Evolutionary conservation across 2,797 vertebrate genomes (phyloP).

Genomic region (Amphiprion clarkii): DNA sequence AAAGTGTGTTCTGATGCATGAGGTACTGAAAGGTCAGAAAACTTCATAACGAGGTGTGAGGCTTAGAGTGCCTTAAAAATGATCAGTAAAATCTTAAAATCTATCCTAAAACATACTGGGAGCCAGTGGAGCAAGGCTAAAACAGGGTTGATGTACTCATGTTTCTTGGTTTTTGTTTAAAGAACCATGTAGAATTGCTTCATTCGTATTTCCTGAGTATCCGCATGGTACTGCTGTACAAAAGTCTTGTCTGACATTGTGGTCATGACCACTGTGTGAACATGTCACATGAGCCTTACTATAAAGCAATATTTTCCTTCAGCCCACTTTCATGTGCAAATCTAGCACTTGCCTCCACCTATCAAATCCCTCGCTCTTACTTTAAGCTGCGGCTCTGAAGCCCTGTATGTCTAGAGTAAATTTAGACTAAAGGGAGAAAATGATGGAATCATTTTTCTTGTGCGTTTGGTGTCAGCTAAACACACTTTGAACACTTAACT

Average conservation of each 20-base stretch:
- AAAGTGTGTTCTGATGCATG: no score
- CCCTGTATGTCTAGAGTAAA: slow-evolving; percentile 46
- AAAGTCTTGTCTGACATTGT: slow-evolving; percentile 6
- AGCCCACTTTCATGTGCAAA: slow-evolving; percentile 40
- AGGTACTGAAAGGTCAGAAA: no score
- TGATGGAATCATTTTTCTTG: slow-evolving; percentile 40
- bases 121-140: no score
- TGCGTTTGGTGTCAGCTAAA: slow-evolving; percentile 31
- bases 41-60: no score
- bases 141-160: no score
- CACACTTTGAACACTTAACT: slow-evolving; percentile 51
- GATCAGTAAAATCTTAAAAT: no score
- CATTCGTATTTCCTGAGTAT: no score
- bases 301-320: slow-evolving; percentile 28
- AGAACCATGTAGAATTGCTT: no score
- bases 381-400: slow-evolving; percentile 42
- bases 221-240: background rate
- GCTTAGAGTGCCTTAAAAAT: no score
- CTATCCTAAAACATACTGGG: no score
- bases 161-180: no score
- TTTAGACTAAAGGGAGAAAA: slow-evolving; percentile 51
- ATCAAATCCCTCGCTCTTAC: slow-evolving; percentile 58
- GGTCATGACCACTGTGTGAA: slow-evolving; percentile 20
- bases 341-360: slow-evolving; percentile 45
- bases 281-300: slow-evolving; percentile 21